Evolutionary conservation across 2,797 vertebrate species (phyloP), one percentile per base, ranked within the genome.

Genomic region (Rhinogobio ventralis): DNA sequence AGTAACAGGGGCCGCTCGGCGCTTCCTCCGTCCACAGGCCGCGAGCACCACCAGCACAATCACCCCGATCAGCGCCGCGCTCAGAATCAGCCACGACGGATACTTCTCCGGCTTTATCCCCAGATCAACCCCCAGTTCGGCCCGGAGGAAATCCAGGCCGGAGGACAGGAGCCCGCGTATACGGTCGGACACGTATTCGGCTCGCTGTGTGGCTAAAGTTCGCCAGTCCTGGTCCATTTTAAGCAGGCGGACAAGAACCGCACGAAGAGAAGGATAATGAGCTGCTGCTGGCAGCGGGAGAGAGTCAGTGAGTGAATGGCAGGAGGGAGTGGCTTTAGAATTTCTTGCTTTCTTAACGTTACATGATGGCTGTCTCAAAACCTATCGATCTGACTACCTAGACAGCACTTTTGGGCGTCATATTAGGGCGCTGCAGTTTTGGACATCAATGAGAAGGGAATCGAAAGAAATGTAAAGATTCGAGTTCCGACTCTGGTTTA

Each of bases 81-180:
- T 92, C 85, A 97, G 89, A 75, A 97, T 90, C 13, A 96, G 90
- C 97, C 97, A 98, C 79, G 95, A 93, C 82, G 97, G 96, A 88
- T 95, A 96, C 28, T 92, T 90, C 85, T 96, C 96, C 25, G 96
- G 97, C 88, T 96, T 94, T 85, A 98, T 90, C 85, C 96, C 97
- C 75, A 97, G 79, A 79, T 97, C 96, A 5, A 98, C 90, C 62
- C 97, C 97, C 85, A 98, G 89, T 86, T 96, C 96, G 74, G 94
- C 88, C 66, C 90, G 95, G 62, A 98, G 92, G 1, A 96, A 96
- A 28, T 90, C 94, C 10, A 97, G 92, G 57, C 96, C 96, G n/a
- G 92, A 89, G 14, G 96, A 95, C 64, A 97, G 89, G 42, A 95
- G 93, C 82, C 96, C 96, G 87, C 95, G 96, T 82, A 99, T 86